Conservation (phyloP, 2,888 invertebrate genomes). For the Matsumyia berberina region DNA sequence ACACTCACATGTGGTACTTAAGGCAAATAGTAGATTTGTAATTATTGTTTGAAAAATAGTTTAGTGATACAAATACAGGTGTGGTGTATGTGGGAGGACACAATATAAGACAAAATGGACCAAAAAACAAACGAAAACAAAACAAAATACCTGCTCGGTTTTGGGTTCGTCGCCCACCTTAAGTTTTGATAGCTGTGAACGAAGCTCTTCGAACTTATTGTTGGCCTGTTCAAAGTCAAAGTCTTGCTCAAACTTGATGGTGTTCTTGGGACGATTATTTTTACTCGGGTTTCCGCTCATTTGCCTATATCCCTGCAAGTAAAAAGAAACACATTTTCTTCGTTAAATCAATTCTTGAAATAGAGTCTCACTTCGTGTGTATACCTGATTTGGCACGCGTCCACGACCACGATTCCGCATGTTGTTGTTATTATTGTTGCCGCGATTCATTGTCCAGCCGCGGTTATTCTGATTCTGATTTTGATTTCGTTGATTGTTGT, state of each 20-base stretch:
- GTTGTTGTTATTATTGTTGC: slow-evolving; percentile 81
- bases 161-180: slow-evolving; percentile 87
- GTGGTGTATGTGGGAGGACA: slow-evolving; percentile 2
- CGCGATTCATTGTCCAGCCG: slow-evolving; percentile 83
- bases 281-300: slow-evolving; percentile 84
- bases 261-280: slow-evolving; percentile 84
- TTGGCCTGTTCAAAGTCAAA: slow-evolving; percentile 99
- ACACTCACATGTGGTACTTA: slow-evolving; percentile 18
- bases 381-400: slow-evolving; percentile 83
- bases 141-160: slow-evolving; percentile 85
- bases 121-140: slow-evolving; percentile 61
- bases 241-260: slow-evolving; percentile 93
- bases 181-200: slow-evolving; percentile 92
- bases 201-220: slow-evolving; percentile 97
- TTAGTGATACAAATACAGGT: slow-evolving; percentile 21
- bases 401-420: slow-evolving; percentile 83
- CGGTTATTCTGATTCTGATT: slow-evolving; percentile 82
- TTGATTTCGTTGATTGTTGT: slow-evolving; percentile 82
- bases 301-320: slow-evolving; percentile 83
- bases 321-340: slow-evolving; percentile 5
- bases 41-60: slow-evolving; percentile 16
- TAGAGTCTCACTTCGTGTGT: background rate
- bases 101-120: slow-evolving; percentile 19
- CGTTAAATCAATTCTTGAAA: background rate
- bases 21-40: slow-evolving; percentile 9